Evolutionary conservation across 2,113 vertebrate species (phyloP), one percentile per base, ranked within the genome.

Genomic region (Triplophysa siluroides): DNA sequence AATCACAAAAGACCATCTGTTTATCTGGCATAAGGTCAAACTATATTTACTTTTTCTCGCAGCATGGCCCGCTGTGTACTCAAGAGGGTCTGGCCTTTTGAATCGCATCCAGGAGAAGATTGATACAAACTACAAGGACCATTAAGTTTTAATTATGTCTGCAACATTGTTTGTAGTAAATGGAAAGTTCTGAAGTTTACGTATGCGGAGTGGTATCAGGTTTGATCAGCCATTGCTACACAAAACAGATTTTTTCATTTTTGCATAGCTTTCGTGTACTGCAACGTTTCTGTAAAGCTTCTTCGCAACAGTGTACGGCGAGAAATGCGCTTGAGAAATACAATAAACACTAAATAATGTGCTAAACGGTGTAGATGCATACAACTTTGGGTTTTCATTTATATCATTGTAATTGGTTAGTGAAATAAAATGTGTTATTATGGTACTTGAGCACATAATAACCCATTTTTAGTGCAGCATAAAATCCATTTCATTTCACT

Each of bases 1-100:
- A 58, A 21, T 58, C 54, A 58, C 19, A 58, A 58, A 56, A 58
- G 8, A 21, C 19, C n/a, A 2, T 10, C 54, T 23, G 75, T 66
- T 65, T 77, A 77, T 65, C 64, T 77, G 73, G 73, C 73, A 50
- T 63, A 12, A 13, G 9, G 26, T 75, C 47, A 64, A 77, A 38
- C 43, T 33, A 38, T 76, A 52, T 77, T 66, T 54, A 21, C 24
- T 65, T 54, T 77, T 18, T 7, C 62, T 54, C 8, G 52, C 45
- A 65, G 75, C 62, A 52, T 47, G 23, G 45, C 26, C 62, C 54
- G 62, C 24, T 65, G 50, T 77, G 24, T 65, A 33, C 41, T 45
- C 61, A 38, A 26, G 45, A 77, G 62, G 18, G 5, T 65, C 41
- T 38, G 47, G 26, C 45, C 74, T 66, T 66, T 77, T 77, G 75